Conservation (phyloP, 2,888 invertebrate species). For the Orchestes rusci region DNA sequence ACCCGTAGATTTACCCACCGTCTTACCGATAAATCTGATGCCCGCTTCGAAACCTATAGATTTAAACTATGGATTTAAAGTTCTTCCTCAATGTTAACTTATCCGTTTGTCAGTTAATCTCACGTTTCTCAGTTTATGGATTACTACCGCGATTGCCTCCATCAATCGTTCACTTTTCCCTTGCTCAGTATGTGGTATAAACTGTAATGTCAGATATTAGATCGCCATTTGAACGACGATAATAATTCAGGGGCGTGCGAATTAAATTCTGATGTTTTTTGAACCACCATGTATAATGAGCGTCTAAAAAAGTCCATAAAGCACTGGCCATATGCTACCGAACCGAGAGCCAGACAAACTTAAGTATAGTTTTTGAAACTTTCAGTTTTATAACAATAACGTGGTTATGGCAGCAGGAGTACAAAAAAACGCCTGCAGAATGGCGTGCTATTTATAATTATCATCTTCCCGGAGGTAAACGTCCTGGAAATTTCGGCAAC, state of each 20-base stretch:
- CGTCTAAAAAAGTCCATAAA: too few species aligned
- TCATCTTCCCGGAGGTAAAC: conserved; percentile 6
- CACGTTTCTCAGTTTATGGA: conserved; percentile 26
- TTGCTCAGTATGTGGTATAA: conserved; percentile 21
- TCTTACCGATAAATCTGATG: too few species aligned
- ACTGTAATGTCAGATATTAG: conserved; percentile 16
- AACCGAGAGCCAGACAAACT: too few species aligned
- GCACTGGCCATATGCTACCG: too few species aligned
- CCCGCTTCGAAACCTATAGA: too few species aligned
- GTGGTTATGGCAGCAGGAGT: too few species aligned
- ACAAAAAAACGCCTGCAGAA: too few species aligned
- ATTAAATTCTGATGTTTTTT: neutral
- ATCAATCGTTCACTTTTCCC: conserved; percentile 23
- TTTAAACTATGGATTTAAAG: conserved; percentile 22
- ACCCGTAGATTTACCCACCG: too few species aligned
- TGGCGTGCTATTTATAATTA: conserved; percentile 1
- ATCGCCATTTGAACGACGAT: neutral
- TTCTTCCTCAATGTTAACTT: conserved; percentile 24
- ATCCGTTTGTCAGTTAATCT: conserved; percentile 25
- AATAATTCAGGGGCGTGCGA: neutral
- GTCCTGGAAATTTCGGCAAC: conserved; percentile 17
- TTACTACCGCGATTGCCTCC: conserved; percentile 23
- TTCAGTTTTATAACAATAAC: too few species aligned
- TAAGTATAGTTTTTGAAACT: too few species aligned
- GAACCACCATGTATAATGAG: too few species aligned